These are phyloP conservation scores for Ophiothrix spiculata DNA, from an alignment of 35 echinoderm and acorn worm genomes.

Conservation along the genomic window DNA sequence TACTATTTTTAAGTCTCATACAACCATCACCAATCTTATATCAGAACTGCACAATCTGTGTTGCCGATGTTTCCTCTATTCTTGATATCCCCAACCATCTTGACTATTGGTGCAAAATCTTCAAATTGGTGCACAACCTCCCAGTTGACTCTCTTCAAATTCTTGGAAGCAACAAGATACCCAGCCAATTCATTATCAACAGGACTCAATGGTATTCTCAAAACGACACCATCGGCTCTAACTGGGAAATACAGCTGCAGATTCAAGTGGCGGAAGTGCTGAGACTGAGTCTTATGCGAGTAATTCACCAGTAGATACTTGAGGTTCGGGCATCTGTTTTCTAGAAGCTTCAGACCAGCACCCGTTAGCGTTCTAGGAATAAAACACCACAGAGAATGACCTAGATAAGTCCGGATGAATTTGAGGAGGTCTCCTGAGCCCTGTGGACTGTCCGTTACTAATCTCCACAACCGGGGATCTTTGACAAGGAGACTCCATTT, in stretches of 20 bases:
- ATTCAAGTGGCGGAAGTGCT: neutral
- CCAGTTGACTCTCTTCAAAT: neutral
- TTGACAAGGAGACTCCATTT: neutral
- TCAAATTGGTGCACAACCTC: neutral
- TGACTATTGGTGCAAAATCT: neutral
- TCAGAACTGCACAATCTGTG: no score
- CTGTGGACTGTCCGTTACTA: neutral
- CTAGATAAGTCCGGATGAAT: neutral
- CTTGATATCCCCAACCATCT: neutral
- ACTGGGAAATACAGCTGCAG: neutral
- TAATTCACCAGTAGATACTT: neutral
- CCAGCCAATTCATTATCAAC: neutral
- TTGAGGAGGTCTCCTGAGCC: neutral
- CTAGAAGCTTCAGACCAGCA: neutral
- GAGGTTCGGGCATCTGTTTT: neutral
- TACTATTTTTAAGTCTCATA: no score
- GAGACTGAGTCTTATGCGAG: neutral
- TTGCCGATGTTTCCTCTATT: no score
- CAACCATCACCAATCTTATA: no score
- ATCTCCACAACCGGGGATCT: constrained; percentile 2
- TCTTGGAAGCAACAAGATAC: neutral
- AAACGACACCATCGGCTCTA: neutral
- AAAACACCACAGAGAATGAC: neutral
- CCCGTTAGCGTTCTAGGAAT: neutral
- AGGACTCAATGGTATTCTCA: neutral